Evolutionary conservation across 2,113 vertebrate genomes (phyloP).

Genomic region (Panthera leo): DNA sequence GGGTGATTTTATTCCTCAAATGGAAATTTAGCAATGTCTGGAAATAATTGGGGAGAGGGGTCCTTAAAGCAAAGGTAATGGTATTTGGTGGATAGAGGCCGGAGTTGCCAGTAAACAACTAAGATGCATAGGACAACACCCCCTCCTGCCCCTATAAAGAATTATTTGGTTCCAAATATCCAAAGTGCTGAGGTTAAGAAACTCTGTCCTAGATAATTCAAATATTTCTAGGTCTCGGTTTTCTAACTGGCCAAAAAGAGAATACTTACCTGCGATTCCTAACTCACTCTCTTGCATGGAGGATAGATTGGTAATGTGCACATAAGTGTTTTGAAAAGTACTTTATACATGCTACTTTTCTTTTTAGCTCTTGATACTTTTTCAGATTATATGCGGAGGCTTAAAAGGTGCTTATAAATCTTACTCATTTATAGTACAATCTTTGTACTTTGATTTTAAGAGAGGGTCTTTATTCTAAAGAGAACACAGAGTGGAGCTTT

Average conservation of each 20-base stretch:
- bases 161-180: not conserved
- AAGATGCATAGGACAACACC: not conserved
- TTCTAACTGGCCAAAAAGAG: not conserved
- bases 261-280: not conserved
- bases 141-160: not conserved
- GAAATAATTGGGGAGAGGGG: accelerated
- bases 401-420: not conserved
- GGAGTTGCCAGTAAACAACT: not conserved
- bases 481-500: not conserved
- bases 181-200: not conserved
- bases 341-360: not conserved
- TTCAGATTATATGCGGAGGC: not conserved
- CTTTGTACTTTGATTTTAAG: not conserved
- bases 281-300: not conserved
- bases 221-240: not conserved
- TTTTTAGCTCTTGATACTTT: not conserved
- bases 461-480: not conserved
- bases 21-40: not conserved
- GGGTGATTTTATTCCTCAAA: not conserved
- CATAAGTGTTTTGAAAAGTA: not conserved
- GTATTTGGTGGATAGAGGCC: not conserved
- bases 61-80: not conserved
- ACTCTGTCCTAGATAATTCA: not conserved
- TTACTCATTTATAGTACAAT: not conserved
- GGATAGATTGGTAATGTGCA: not conserved